phyloP scores from a whole-genome alignment of 1,140 invertebrate species.

The Macrotrachela quadricornifera region DNA sequence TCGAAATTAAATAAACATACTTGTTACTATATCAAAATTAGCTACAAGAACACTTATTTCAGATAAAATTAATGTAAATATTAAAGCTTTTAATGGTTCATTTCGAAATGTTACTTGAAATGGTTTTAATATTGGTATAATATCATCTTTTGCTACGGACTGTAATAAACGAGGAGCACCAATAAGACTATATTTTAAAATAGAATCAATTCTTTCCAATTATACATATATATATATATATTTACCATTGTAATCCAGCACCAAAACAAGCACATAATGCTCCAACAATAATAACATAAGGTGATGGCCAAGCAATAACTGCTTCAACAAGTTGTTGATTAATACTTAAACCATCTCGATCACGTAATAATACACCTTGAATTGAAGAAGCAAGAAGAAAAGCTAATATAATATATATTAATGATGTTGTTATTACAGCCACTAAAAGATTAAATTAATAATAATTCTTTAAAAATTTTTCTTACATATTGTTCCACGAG shows the following conservation, averaged over 20 bases:
- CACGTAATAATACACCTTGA: conserved; percentile 66
- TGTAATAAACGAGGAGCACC: conserved; percentile 46
- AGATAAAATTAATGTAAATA: conserved; percentile 65
- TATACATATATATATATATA: conserved; percentile 40
- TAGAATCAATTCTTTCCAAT: not conserved
- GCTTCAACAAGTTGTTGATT: conserved; percentile 80
- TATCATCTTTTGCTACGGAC: conserved; percentile 87
- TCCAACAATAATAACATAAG: conserved; percentile 74
- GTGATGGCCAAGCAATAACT: conserved; percentile 75
- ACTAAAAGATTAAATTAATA: not conserved
- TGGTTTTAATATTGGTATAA: conserved; percentile 84
- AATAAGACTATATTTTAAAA: conserved; percentile 13
- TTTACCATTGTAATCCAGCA: conserved; percentile 88
- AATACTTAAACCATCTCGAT: conserved; percentile 83
- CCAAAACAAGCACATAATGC: conserved; percentile 89
- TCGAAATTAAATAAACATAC: conserved; percentile 34
- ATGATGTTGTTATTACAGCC: not conserved
- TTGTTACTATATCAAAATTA: conserved; percentile 34
- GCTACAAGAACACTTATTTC: conserved; percentile 56
- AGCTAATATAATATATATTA: conserved; percentile 44
- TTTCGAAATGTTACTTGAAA: conserved; percentile 67
- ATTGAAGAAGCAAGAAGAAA: conserved; percentile 74
- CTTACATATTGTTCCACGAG: conserved; percentile 87
- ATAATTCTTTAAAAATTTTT: conserved; percentile 54
- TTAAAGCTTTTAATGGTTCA: conserved; percentile 82